Evolutionary conservation across 2,797 vertebrate genomes (phyloP), one percentile per base, ranked within the genome.

Genomic region (Chelmon rostratus): DNA sequence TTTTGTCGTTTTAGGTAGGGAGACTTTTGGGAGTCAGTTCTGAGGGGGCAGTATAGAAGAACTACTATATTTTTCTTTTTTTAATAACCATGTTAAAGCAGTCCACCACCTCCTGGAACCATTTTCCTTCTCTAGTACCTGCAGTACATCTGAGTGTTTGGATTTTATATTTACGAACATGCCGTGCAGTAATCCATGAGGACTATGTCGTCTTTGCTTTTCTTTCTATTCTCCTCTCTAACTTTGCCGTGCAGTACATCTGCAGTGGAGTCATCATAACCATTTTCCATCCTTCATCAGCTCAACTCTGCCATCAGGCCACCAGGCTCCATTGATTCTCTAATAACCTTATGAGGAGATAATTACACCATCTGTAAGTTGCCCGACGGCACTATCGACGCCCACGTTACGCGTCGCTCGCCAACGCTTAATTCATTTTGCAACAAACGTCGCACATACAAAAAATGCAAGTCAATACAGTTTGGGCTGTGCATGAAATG

Each of bases 361-460:
- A 93, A 95, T 95, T 90, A 93, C 86, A 82, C 89, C 92, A 92
- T 95, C 79, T 92, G 91, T 94, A 92, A 93, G 88, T 87, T 53
- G 71, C 72, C 90, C 74, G 59, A 47, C 81, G 86, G 92, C 78
- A 8, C 66, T 92, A 94, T 94, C 58, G 91, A 93, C 81, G 76
- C 28, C 83, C 33, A 58, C 85, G 88, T 87, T 92, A 82, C 64
- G 31, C 61, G 57, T 82, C 38, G 69, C 86, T 86, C 75, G n/a
- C 88, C 81, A 85, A 84, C 83, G 46, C 87, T 87, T 88, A 85
- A 93, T 92, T 93, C 90, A 90, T 88, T 92, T 83, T 66, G 88
- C 89, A 83, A 91, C 91, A 87, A 91, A 92, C 84, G 72, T 89
- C 66, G 59, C 86, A 83, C 68, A 84, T 49, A 89, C 77, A 87